Percentiles rank a stretch among this genome's conserved stretches.
Conservation (phyloP, 2,113 vertebrate genomes). For the Hippocampus abdominalis region DNA sequence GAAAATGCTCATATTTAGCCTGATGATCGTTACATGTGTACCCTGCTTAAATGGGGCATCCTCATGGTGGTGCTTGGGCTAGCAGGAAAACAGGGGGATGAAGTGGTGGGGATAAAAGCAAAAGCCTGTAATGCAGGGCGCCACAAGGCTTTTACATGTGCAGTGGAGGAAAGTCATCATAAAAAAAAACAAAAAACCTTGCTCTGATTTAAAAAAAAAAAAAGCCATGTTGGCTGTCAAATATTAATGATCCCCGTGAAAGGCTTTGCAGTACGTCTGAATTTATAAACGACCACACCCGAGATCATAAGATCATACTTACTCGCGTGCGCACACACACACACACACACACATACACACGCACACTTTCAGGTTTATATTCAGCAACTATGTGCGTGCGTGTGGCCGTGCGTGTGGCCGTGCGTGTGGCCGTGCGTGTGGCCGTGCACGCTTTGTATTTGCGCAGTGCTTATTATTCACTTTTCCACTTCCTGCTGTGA, state of each 20-base stretch:
- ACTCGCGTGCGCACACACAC: background rate
- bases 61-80: constrained; percentile 21
- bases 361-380: constrained; percentile 1
- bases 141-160: constrained; percentile 66
- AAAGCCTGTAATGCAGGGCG: constrained; percentile 70
- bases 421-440: too few species aligned
- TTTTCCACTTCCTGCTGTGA: constrained; percentile 77
- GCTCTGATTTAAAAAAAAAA: constrained; percentile 67
- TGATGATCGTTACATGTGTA: background rate
- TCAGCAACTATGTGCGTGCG: background rate
- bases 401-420: constrained; percentile 31
- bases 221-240: constrained; percentile 73
- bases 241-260: constrained; percentile 74
- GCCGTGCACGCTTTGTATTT: constrained; percentile 33
- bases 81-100: constrained; percentile 14
- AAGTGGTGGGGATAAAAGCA: constrained; percentile 70
- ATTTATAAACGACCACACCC: constrained; percentile 57
- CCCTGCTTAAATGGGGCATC: constrained; percentile 19
- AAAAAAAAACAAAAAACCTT: constrained; percentile 52
- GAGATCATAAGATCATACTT: background rate
- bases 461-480: constrained; percentile 65
- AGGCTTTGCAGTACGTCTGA: constrained; percentile 66
- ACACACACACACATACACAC: background rate
- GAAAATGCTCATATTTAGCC: background rate
- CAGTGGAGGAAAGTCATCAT: constrained; percentile 61